phyloP scores from a whole-genome alignment of 2,113 vertebrate species.

The Solea senegalensis region DNA sequence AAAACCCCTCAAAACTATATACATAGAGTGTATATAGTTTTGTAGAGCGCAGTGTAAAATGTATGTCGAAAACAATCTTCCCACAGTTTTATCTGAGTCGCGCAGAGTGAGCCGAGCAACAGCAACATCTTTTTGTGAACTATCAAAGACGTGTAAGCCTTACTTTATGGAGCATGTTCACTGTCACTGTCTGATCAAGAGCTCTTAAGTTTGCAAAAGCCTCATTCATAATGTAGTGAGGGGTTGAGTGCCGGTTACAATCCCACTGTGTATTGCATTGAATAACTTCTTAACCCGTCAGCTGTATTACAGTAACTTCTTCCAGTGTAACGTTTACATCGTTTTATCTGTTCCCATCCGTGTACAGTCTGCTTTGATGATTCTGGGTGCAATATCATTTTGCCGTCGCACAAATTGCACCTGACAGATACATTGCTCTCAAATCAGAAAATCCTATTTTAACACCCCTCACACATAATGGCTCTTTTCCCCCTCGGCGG shows the following conservation, averaged over 20 bases:
- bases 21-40: background rate
- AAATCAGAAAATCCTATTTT: conserved; percentile 38
- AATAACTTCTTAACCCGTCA: conserved; percentile 9
- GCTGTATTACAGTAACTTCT: background rate
- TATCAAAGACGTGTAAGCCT: background rate
- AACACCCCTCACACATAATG: conserved; percentile 40
- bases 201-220: conserved; percentile 17
- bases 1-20: too few species aligned
- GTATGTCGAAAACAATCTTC: conserved; percentile 8
- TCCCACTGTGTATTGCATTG: background rate
- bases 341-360: background rate
- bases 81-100: conserved; percentile 17
- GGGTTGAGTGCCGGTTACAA: background rate
- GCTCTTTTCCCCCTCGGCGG: conserved; percentile 21
- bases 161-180: background rate
- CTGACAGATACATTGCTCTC: conserved; percentile 30
- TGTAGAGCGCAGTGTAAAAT: conserved; percentile 27
- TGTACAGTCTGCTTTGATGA: conserved; percentile 11
- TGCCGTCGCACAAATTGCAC: conserved; percentile 10
- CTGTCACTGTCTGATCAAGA: background rate
- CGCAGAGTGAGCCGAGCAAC: background rate
- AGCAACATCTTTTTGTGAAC: conserved; percentile 14
- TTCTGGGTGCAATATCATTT: background rate
- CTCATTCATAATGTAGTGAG: conserved; percentile 38
- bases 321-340: background rate